Evolutionary conservation across 2,113 vertebrate genomes (phyloP).

Genomic region (Archocentrus centrarchus): DNA sequence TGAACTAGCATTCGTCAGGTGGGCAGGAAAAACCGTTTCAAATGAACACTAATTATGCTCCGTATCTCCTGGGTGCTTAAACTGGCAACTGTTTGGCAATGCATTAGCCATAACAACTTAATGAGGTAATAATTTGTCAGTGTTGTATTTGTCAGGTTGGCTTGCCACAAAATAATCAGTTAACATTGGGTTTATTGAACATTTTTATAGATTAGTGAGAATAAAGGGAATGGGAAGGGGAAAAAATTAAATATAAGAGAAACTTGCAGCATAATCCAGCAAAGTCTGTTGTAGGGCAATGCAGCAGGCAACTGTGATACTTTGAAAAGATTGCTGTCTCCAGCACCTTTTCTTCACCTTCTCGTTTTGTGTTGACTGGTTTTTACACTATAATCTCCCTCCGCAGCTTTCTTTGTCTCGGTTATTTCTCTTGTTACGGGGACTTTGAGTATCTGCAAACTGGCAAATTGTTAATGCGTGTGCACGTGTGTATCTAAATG

Average conservation of each 20-base stretch:
- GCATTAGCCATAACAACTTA: background rate
- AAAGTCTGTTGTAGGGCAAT: conserved; percentile 9
- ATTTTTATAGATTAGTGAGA: background rate
- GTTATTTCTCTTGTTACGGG: conserved; percentile 24
- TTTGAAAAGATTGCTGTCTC: conserved; percentile 22
- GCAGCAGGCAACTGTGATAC: conserved; percentile 21
- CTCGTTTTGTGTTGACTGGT: conserved; percentile 44
- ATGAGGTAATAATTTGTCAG: background rate
- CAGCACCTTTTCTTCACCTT: conserved; percentile 1
- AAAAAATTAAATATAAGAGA: background rate
- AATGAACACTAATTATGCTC: background rate
- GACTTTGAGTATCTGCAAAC: conserved; percentile 42
- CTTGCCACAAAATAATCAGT: background rate
- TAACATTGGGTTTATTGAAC: background rate
- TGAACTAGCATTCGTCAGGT: conserved; percentile 8
- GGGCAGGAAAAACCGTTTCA: background rate
- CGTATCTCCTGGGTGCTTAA: background rate
- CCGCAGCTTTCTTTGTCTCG: conserved; percentile 19
- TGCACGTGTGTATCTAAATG: conserved; percentile 27
- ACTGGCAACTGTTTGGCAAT: background rate
- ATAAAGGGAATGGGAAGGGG: background rate
- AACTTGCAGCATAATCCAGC: background rate
- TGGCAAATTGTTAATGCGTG: conserved; percentile 27
- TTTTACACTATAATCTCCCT: conserved; percentile 37
- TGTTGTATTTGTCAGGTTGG: background rate